These are phyloP conservation scores for Rhincodon typus DNA, from an alignment of 2,797 vertebrate genomes.

Conservation along the genomic window DNA sequence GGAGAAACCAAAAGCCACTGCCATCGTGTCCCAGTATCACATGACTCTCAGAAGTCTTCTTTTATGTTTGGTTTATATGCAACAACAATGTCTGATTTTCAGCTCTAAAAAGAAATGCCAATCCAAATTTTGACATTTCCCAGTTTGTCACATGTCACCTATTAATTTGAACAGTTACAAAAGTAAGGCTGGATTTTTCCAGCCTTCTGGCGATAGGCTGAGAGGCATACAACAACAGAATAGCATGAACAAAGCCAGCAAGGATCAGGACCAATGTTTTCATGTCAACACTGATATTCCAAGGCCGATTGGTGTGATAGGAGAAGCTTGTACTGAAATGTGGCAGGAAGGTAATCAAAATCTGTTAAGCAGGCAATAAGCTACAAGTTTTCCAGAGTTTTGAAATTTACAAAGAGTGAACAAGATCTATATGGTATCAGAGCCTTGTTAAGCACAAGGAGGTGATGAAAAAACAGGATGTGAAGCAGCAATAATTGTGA, in stretches of 20 bases:
- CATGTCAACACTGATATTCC: not conserved
- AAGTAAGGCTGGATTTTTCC: not conserved
- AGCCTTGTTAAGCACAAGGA: too few species aligned
- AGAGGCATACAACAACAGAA: not conserved
- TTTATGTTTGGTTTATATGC: not conserved
- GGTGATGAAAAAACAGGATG: too few species aligned
- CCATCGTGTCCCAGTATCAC: too few species aligned
- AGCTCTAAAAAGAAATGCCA: not conserved
- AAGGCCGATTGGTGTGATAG: not conserved
- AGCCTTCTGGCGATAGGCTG: not conserved
- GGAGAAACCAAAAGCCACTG: not conserved
- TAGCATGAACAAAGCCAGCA: not conserved
- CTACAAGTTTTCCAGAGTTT: too few species aligned
- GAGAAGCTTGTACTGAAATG: not conserved
- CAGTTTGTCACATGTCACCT: not conserved
- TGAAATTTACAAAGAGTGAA: too few species aligned
- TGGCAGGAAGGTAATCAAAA: not conserved
- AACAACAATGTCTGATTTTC: not conserved
- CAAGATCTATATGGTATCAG: too few species aligned
- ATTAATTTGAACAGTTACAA: not conserved
- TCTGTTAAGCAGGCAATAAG: not conserved
- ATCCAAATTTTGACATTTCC: not conserved
- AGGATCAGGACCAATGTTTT: not conserved
- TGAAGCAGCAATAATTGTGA: too few species aligned
- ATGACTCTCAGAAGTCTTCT: not conserved